phyloP scores from a whole-genome alignment of 1,140 invertebrate genomes.

The Zaprionus taronus region DNA sequence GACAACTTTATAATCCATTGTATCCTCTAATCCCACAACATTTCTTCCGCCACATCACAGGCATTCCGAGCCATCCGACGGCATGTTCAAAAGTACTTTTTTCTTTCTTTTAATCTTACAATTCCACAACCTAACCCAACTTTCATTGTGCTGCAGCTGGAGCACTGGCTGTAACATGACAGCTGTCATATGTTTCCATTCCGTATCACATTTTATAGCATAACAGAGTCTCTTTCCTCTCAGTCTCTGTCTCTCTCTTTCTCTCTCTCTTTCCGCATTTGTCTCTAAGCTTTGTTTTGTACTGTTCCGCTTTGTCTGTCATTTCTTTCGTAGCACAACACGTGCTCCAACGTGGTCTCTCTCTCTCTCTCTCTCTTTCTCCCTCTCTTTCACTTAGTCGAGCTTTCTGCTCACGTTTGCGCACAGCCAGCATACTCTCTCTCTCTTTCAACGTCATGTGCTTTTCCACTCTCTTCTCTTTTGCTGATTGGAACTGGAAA shows the following conservation, averaged over 20 bases:
- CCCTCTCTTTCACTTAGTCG: background rate
- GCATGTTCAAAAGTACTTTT: conserved; percentile 5
- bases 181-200: conserved; percentile 78
- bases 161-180: conserved; percentile 61
- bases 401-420: conserved; percentile 35
- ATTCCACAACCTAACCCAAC: conserved; percentile 79
- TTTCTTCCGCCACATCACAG: conserved; percentile 33
- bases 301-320: conserved; percentile 23
- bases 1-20: conserved; percentile 72
- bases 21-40: conserved; percentile 67
- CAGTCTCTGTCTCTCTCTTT: conserved; percentile 12
- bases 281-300: conserved; percentile 53
- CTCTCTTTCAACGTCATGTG: background rate
- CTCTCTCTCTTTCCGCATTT: conserved; percentile 21
- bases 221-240: conserved; percentile 34
- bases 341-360: conserved; percentile 36
- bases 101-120: conserved; percentile 59
- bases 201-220: conserved; percentile 57
- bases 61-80: background rate
- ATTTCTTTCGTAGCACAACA: conserved; percentile 30
- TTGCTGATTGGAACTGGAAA: conserved; percentile 65
- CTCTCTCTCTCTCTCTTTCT: conserved; percentile 32
- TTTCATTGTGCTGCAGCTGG: conserved; percentile 55
- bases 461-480: conserved; percentile 27
- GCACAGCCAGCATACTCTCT: background rate